These are phyloP conservation scores for Cotesia chilonis DNA, from an alignment of 1,140 invertebrate genomes.

Conservation along the genomic window DNA sequence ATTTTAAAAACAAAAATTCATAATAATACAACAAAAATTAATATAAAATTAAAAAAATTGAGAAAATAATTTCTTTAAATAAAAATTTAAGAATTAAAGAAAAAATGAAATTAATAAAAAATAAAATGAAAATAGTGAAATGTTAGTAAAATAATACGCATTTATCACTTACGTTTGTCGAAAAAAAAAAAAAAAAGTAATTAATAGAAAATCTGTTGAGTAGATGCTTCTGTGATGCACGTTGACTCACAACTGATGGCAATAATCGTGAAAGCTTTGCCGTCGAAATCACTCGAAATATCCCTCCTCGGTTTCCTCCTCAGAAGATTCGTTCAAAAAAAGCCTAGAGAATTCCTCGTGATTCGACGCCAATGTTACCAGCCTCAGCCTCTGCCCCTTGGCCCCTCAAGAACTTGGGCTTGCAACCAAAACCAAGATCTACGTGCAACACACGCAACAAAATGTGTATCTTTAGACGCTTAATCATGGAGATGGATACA, in stretches of 20 bases:
- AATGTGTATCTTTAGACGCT: no score
- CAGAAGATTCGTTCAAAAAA: constrained; percentile 51
- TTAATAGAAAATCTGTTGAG: constrained; percentile 39
- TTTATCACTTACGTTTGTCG: constrained; percentile 45
- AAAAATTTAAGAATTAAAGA: no score
- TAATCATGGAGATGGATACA: no score
- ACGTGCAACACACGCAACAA: no score
- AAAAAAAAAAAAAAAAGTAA: constrained; percentile 41
- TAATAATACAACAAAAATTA: no score
- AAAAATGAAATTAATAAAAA: no score
- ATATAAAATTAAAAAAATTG: no score
- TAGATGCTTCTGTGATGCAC: constrained; percentile 56
- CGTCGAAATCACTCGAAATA: constrained; percentile 48
- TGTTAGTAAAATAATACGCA: constrained; percentile 40
- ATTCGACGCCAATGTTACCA: constrained; percentile 40
- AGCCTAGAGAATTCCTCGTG: constrained; percentile 42
- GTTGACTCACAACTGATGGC: constrained; percentile 60
- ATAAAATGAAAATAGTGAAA: no score
- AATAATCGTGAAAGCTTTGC: constrained; percentile 48
- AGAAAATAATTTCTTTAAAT: no score
- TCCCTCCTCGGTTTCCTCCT: constrained; percentile 50
- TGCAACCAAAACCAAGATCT: no score
- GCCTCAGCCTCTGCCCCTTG: not conserved
- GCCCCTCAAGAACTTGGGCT: not conserved
- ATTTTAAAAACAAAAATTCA: no score